A percentile compares a stretch with the other conserved stretches of the same genome.
These are phyloP conservation scores for Hirtodrosophila trivittata DNA, from an alignment of 2,888 invertebrate species.

Conservation along the genomic window DNA sequence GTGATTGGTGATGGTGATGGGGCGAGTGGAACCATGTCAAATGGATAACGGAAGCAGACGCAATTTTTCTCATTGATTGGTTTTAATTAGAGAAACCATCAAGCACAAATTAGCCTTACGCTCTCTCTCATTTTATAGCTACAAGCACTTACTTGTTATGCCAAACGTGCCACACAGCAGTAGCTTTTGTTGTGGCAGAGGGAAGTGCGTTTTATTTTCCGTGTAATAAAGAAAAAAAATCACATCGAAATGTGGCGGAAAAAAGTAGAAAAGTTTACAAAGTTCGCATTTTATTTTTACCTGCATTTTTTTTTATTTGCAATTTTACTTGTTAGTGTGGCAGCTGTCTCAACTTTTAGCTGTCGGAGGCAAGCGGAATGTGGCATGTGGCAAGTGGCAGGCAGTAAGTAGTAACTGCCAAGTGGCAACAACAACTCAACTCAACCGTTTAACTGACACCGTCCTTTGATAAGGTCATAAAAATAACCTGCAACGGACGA, in stretches of 20 bases:
- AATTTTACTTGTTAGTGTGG: constrained; percentile 11
- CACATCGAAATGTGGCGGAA: constrained; percentile 40
- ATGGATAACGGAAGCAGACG: constrained; percentile 54
- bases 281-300: constrained; percentile 10
- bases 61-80: constrained; percentile 76
- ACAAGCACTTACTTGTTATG: no score
- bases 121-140: constrained; percentile 46
- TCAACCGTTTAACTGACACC: constrained; percentile 39
- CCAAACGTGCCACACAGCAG: no score
- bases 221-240: neutral
- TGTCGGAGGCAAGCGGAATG: constrained; percentile 23
- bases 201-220: no score
- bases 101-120: constrained; percentile 71
- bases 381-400: constrained; percentile 8
- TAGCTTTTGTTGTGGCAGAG: no score
- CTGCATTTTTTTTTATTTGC: constrained; percentile 2
- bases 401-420: constrained; percentile 19
- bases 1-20: neutral
- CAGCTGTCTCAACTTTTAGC: constrained; percentile 45
- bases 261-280: constrained; percentile 26
- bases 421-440: constrained; percentile 44
- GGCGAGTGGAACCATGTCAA: neutral
- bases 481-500: constrained; percentile 34
- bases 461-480: constrained; percentile 41
- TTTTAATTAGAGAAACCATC: constrained; percentile 78